Base-by-base conservation (phyloP, 1,140 invertebrate species). In the Drosophila auraria region DNA sequence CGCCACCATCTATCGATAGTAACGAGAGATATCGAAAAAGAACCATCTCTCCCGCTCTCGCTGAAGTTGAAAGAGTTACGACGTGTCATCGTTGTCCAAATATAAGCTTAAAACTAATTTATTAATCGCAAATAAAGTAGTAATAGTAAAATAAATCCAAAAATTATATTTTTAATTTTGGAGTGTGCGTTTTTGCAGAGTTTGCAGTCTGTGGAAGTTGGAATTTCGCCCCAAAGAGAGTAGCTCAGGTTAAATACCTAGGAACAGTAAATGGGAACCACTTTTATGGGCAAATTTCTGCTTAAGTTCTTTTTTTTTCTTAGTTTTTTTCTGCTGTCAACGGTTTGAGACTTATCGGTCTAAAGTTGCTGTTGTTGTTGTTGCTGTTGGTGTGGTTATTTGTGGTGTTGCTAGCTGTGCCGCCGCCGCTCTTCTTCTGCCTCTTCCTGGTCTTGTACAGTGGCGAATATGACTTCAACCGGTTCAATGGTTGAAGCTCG, bases 381-480 rank as follows among this genome's bases (percentile, higher is more conserved):
- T 73, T 20, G 68, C 23, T 71, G 68, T 50, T 47, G 42, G 38
- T 61, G 30, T 38, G 38, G 45, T 65, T 45, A 44, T 63, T 27
- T 50, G 40, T 49, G 64, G 51, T 71, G 66, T 73, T 59, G 53
- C 53, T 59, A 59, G 57, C 56, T 82, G 62, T 42, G 42, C 42
- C 27, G 42, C 42, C 66, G 30, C 54, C 49, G 53, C 45, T 59
- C 53, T 68, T 68, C 53, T 53, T 60, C 27, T 64, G 36, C 49
- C 25, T 36, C 45, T 42, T 62, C 66, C 42, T 27, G 38, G 59
- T 40, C 63, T 70, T 72, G 57, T 68, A 83, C 82, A 61, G 78
- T 84, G 82, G 77, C 82, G 80, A 75, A 84, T 86, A 82, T 82
- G 82, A 86, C 78, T 86, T 86, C 57, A 86, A 86, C 82, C 82